Base-by-base conservation (phyloP, 2,797 vertebrate species). In the Percopsis omiscomaycus region DNA sequence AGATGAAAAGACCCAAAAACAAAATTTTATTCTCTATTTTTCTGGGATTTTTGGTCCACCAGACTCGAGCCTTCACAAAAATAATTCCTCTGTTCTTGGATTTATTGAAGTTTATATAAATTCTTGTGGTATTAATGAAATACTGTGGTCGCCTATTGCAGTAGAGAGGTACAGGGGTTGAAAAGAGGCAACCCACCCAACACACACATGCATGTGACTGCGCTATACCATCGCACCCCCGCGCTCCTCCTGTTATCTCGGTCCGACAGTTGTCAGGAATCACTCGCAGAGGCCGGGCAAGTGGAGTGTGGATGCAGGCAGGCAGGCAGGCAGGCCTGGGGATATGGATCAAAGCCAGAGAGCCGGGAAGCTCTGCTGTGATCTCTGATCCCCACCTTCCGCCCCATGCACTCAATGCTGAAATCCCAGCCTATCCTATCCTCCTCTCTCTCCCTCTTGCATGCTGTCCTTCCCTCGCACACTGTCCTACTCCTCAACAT, bases 241-340 rank as follows among this genome's bases (percentile, higher is more conserved):
- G 61, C 76, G 58, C 73, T 80, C 87, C 81, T 84, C 90, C 88
- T 92, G 95, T 98, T 98, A 97, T 98, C 96, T 95, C 94, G 87
- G 89, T 93, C 94, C 94, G 95, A 96, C 96, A 98, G 95, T 98
- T 96, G 96, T 96, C 94, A 95, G 95, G 95, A 96, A 96, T 97
- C 95, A 95, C 91, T 94, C 94, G 91, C 94, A 93, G 93, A 94
- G 94, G 94, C 94, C 94, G 94, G 93, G 93, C 92, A 91, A 93
- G 60, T 71, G 45, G 73, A 75, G 72, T 84, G 82, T 80, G 84
- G 66, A 47, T n/a, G 53, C 62, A 44, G 27, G 52, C 78, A 81
- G 84, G 78, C 80, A 93, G 93, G 93, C 94, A 93, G 94, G 93
- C 93, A 93, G 93, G 96, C 96, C 96, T 94, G 94, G 92, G 96